Conservation (phyloP, 1,140 invertebrate genomes). For the Sweltsa coloradensis region DNA sequence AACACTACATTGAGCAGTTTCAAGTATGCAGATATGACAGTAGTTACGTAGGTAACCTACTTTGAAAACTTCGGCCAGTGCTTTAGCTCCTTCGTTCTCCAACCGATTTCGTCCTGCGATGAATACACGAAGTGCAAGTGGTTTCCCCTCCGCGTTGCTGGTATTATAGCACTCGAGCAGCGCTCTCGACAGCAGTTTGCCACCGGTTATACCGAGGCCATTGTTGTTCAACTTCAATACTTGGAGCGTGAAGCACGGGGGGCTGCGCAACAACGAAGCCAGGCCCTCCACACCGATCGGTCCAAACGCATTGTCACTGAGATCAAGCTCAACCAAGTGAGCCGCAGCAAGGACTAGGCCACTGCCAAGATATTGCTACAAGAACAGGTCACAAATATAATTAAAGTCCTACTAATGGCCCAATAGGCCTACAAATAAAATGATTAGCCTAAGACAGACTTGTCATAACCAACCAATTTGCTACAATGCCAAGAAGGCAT, state of each 20-base stretch:
- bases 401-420: background rate
- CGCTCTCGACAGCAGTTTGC: constrained; percentile 69
- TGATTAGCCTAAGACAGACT: no score
- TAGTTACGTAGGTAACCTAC: no score
- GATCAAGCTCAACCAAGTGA: constrained; percentile 71
- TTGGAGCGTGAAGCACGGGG: constrained; percentile 68
- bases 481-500: no score
- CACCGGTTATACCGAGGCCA: constrained; percentile 85
- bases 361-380: constrained; percentile 59
- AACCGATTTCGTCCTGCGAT: constrained; percentile 87
- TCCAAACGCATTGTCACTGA: constrained; percentile 98
- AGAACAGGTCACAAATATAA: constrained; percentile 12
- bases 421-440: background rate
- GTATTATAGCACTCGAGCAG: constrained; percentile 57
- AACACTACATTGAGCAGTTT: no score
- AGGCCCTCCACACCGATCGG: constrained; percentile 88
- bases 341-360: constrained; percentile 72
- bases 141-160: constrained; percentile 44
- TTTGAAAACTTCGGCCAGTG: constrained; percentile 71
- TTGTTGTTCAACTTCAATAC: constrained; percentile 88
- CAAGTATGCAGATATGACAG: no score
- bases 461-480: no score
- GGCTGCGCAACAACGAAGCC: constrained; percentile 69
- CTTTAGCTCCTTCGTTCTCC: constrained; percentile 84
- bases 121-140: constrained; percentile 68